Evolutionary conservation across 2,797 vertebrate genomes (phyloP).

Genomic region (Columba guinea): DNA sequence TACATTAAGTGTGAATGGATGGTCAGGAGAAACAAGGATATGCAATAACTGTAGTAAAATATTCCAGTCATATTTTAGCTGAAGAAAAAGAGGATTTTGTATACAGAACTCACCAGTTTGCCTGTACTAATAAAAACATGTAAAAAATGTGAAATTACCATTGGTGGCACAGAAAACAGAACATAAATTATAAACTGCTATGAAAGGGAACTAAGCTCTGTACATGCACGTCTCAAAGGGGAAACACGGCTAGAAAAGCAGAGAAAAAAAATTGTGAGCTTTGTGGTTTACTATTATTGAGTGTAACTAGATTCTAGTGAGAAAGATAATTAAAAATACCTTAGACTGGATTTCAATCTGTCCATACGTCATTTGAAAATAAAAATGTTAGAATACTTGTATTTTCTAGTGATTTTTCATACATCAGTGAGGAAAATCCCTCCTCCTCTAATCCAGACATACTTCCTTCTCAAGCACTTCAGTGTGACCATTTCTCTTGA

Average conservation of each 20-base stretch:
- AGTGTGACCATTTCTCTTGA: background rate
- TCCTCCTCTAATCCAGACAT: background rate
- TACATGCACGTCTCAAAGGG: background rate
- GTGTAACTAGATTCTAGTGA: background rate
- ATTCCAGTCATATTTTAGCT: background rate
- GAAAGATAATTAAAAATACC: background rate
- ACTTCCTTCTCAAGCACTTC: background rate
- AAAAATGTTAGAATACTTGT: background rate
- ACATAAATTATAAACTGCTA: background rate
- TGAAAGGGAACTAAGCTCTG: background rate
- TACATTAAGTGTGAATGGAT: background rate
- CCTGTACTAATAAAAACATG: background rate
- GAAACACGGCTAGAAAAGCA: background rate
- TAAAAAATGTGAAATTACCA: background rate
- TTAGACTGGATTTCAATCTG: background rate
- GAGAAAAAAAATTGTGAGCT: background rate
- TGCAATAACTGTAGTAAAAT: background rate
- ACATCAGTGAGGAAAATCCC: accelerated
- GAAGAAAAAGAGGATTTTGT: background rate
- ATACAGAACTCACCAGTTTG: background rate
- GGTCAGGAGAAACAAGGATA: background rate
- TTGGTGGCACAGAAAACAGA: background rate
- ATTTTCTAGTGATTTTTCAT: background rate
- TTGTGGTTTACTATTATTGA: background rate
- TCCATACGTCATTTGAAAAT: accelerated